These are phyloP conservation scores for Caprella mutica DNA, from an alignment of 2,888 invertebrate genomes.

Conservation along the genomic window DNA sequence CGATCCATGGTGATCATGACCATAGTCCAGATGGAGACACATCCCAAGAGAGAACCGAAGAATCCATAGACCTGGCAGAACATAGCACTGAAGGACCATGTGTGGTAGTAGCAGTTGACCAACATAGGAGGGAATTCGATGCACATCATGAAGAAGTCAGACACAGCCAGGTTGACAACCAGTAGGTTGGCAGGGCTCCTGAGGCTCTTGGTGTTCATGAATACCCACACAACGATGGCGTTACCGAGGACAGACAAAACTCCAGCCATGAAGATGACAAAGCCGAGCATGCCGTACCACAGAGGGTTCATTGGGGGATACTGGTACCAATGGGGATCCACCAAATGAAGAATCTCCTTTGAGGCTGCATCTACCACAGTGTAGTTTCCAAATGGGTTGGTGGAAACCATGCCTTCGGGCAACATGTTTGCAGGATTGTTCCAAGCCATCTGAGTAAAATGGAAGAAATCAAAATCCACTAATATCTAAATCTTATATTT, in stretches of 20 bases:
- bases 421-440: constrained; percentile 13
- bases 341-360: constrained; percentile 35
- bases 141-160: constrained; percentile 37
- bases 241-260: constrained; percentile 32
- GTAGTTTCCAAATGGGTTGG: constrained; percentile 29
- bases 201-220: constrained; percentile 38
- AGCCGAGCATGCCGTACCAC: constrained; percentile 30
- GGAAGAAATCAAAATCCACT: too few relatives aligned
- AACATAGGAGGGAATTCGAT: constrained; percentile 38
- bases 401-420: constrained; percentile 11
- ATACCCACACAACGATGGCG: constrained; percentile 32
- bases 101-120: constrained; percentile 41
- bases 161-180: constrained; percentile 39
- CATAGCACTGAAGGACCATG: constrained; percentile 39
- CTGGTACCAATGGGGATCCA: constrained; percentile 37
- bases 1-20: constrained; percentile 42
- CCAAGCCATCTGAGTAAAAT: too few relatives aligned
- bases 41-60: constrained; percentile 42
- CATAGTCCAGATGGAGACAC: constrained; percentile 43
- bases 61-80: constrained; percentile 42
- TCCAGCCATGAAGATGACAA: constrained; percentile 25
- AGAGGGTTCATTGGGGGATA: constrained; percentile 37
- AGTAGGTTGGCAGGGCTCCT: constrained; percentile 40
- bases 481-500: too few relatives aligned
- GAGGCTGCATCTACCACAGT: constrained; percentile 33